Percentiles rank a stretch among this genome's conserved stretches.
Evolutionary conservation across 2,888 invertebrate genomes (phyloP).

Genomic region (Seira sanloemensis): DNA sequence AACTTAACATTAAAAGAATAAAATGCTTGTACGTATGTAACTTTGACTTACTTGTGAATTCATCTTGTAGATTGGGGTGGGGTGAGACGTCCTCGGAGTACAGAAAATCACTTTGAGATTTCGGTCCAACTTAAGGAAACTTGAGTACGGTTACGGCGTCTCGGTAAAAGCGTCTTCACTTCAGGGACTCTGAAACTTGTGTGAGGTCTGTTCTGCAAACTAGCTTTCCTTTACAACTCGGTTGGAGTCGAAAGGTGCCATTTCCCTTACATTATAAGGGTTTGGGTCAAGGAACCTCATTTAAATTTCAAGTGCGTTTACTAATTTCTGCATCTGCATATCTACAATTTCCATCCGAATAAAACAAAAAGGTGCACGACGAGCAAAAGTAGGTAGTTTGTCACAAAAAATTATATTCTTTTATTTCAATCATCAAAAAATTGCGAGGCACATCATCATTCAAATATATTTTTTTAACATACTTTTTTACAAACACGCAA

Average conservation of each 20-base stretch:
- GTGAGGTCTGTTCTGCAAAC: not conserved
- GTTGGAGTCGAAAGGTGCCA: not conserved
- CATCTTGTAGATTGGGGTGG: conserved; percentile 13
- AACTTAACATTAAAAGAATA: not conserved
- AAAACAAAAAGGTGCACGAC: not conserved
- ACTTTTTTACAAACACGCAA: conserved; percentile 7
- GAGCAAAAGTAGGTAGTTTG: not conserved
- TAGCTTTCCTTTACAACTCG: conserved; percentile 42
- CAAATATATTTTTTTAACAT: not conserved
- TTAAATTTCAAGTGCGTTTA: too few relatives aligned
- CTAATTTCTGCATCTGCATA: too few relatives aligned
- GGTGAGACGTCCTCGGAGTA: not conserved
- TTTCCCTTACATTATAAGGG: not conserved
- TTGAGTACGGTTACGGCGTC: not conserved
- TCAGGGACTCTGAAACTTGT: not conserved
- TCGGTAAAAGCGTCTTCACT: conserved; percentile 24
- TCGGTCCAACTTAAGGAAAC: not conserved
- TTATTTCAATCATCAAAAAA: conserved; percentile 33
- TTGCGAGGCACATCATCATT: conserved; percentile 60
- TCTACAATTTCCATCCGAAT: too few relatives aligned
- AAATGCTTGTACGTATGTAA: not conserved
- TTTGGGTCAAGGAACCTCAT: too few relatives aligned
- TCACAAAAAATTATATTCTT: conserved; percentile 53
- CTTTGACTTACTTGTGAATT: conserved; percentile 46
- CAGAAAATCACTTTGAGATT: too few relatives aligned